phyloP scores from a whole-genome alignment of 2,888 invertebrate genomes.

The Neoaliturus tenellus region DNA sequence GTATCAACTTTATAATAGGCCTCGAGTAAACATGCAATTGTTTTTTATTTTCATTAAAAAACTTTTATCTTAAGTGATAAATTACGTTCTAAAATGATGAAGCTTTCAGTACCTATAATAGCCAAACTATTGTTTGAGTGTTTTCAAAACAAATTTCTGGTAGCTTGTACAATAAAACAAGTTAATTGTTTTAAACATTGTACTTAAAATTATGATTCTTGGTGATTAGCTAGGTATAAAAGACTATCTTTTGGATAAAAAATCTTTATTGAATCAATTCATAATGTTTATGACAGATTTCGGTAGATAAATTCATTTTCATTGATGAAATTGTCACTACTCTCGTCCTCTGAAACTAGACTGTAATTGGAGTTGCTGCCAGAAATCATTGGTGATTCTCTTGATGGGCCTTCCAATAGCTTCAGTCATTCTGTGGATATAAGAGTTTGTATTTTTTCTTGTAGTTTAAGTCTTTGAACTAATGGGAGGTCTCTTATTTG shows the following conservation, averaged over 20 bases:
- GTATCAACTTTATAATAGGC: conserved; percentile 5
- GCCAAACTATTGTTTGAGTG: not conserved
- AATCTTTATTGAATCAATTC: not conserved
- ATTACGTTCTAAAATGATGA: no score
- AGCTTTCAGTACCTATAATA: not conserved
- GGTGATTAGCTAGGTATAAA: not conserved
- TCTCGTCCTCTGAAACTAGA: not conserved
- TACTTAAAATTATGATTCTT: no score
- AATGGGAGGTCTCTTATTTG: conserved; percentile 16
- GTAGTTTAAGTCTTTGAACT: not conserved
- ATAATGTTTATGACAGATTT: not conserved
- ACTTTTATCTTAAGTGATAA: no score
- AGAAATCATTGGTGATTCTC: not conserved
- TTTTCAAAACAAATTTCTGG: not conserved
- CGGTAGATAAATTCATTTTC: not conserved
- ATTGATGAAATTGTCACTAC: not conserved
- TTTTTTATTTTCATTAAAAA: not conserved
- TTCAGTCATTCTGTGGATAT: not conserved
- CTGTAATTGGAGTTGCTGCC: not conserved
- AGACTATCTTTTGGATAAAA: not conserved
- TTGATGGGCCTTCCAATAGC: not conserved
- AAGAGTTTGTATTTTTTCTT: conserved; percentile 1
- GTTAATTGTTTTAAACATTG: not conserved
- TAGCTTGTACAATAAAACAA: not conserved
- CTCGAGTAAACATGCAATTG: not conserved